Base-by-base conservation (phyloP, 2,797 vertebrate species). In the Intellagama lesueurii region DNA sequence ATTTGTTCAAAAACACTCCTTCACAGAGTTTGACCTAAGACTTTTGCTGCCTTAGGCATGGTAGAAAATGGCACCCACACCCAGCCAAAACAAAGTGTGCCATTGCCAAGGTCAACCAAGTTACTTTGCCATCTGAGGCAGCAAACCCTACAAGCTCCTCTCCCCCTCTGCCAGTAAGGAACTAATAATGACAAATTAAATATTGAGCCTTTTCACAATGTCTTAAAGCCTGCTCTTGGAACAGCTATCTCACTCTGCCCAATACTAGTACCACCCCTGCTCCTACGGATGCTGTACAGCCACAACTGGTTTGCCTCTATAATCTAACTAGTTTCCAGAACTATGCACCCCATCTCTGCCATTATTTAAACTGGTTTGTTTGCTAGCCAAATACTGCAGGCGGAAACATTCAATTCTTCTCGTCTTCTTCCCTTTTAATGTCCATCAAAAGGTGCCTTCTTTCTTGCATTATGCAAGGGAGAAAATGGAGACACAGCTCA, bases 321-420 rank as follows among this genome's bases (percentile, higher is more conserved):
- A 47, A 52, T 9, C 60, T 16, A 16, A 84, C 66, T 32, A 79
- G 66, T 83, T 88, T 52, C 44, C 73, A 35, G 73, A 6, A 22
- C 19, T 80, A 4, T 35, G 52, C 12, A 5, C 0, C 0, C 12
- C 0, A 1, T 66, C 82, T 49, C 3, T 47, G 14, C 81, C 56
- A 66, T 87, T 8, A 28, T 64, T 72, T 17, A 32, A 35, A 85
- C 12, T n/a, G 11, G 7, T 52, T 40, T 30, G 81, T 24, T 72
- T 75, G n/a, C 52, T 81, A 81, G 26, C 3, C n/a, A 60, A 22
- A 52, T n/a, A 44, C 7, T 35, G 49, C 19, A 69, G 0, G 0
- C 8, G 35, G 0, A 73, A 88, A 83, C 0, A 1, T 44, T 88
- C 68, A 24, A 1, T 75, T n/a, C 26, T 73, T 40, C 69, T 1